Base-by-base conservation (phyloP, 2,888 invertebrate species). In the Drosophila meridiana region DNA sequence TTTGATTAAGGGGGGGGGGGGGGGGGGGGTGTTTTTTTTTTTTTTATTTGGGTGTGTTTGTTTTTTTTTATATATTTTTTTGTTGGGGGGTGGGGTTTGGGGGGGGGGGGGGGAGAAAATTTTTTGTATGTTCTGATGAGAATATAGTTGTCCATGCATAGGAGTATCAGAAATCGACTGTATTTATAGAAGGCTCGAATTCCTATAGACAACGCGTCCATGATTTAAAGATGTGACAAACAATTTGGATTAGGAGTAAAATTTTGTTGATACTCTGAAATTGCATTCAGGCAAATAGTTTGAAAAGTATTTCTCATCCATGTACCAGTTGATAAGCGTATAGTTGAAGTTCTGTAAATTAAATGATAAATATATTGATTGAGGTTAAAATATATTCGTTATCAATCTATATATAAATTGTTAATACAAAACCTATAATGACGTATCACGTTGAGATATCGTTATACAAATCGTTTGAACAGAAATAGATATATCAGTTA, bases 301-400 rank as follows among this genome's bases (percentile, higher is more conserved):
- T 9, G 60, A 52, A 40, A 52, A 40, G 9, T 52, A 20, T 1
- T 8, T 11, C 13, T 60, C 60, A 4, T 52, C 52, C 38, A 60
- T 28, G 38, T 13, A 52, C 38, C 38, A 60, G 50, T 40, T 14
- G 5, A 11, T 38, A 8, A 67, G 45, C 11, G 67, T 56, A 14
- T 67, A 67, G 20, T 47, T 65, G 26, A 67, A 45, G 30, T 66
- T n/a, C 67, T 66, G 38, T 2, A 55, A 50, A 28, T 26, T 0
- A 36, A 0, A 6, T 20, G 8, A 36, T 28, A 11, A 2, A 14
- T 34, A 9, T 14, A 3, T 34, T 2, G 26, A 2, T 14, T 47
- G 7, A 14, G 6, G 5, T 11, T 13, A 26, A 0, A 7, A 14
- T 5, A 2, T 20, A 26, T 45, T 20, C 20, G 11, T 45, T 13